These are phyloP conservation scores for Clostera curtula DNA, from an alignment of 2,888 invertebrate genomes.

Conservation along the genomic window DNA sequence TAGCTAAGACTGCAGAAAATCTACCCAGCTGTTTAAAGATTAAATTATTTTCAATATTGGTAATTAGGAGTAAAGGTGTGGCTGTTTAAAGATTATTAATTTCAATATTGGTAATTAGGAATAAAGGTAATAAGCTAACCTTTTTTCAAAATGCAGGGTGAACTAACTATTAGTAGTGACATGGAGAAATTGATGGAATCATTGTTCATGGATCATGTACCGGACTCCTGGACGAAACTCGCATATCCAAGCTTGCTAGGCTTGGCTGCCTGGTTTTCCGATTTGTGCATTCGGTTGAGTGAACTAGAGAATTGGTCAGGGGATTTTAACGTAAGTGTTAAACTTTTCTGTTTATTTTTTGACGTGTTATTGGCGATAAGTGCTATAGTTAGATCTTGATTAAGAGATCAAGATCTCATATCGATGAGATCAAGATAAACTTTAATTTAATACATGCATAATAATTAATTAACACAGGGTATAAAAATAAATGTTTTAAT, in stretches of 20 bases:
- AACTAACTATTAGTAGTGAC: constrained; percentile 91
- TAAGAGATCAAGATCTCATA: too few species aligned
- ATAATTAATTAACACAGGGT: too few species aligned
- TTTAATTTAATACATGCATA: too few species aligned
- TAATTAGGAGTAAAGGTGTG: too few species aligned
- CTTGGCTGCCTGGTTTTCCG: constrained; percentile 90
- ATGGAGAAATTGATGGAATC: constrained; percentile 92
- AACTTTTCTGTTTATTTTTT: neutral
- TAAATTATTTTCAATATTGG: too few species aligned
- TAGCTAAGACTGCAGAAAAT: too few species aligned
- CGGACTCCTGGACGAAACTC: constrained; percentile 86
- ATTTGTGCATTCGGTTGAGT: constrained; percentile 84
- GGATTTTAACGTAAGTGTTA: constrained; percentile 80
- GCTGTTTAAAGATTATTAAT: too few species aligned
- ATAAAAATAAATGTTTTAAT: too few species aligned
- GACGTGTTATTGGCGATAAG: neutral
- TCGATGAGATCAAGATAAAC: too few species aligned
- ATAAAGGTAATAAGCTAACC: neutral
- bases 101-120: too few species aligned
- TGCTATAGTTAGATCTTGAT: too few species aligned
- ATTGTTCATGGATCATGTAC: constrained; percentile 93
- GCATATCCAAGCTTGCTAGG: constrained; percentile 93
- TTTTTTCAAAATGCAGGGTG: constrained; percentile 80
- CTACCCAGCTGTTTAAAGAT: too few species aligned
- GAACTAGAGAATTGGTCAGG: constrained; percentile 92